phyloP scores from a whole-genome alignment of 2,888 invertebrate species.

The Entomobrya multifasciata region DNA sequence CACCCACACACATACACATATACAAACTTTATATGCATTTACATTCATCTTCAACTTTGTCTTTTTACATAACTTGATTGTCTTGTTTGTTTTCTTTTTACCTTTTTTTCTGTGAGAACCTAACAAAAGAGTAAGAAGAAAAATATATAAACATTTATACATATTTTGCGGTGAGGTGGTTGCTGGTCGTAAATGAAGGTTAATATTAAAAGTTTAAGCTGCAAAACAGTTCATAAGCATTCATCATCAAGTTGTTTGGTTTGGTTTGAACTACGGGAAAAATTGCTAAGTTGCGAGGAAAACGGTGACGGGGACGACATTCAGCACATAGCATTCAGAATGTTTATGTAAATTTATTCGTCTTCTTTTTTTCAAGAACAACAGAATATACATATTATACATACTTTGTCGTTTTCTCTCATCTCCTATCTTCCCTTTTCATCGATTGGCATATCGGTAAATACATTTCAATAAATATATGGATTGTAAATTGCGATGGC shows the following conservation, averaged over 20 bases:
- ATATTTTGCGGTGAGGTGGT: not conserved
- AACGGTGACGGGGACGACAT: too few relatives aligned
- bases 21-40: too few relatives aligned
- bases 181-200: not conserved
- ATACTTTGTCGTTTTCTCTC: not conserved
- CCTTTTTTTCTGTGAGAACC: conserved; percentile 20
- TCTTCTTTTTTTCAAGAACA: too few relatives aligned
- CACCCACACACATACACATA: too few relatives aligned
- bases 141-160: not conserved
- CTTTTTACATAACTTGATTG: not conserved
- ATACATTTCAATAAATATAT: not conserved
- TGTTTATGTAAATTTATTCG: too few relatives aligned
- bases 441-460: conserved; percentile 31
- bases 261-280: not conserved
- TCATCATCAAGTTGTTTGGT: not conserved
- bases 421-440: conserved; percentile 52
- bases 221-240: too few relatives aligned
- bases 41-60: too few relatives aligned
- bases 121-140: not conserved
- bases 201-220: too few relatives aligned
- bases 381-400: too few relatives aligned
- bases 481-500: not conserved
- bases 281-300: too few relatives aligned
- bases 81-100: conserved; percentile 15
- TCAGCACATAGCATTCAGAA: too few relatives aligned